These are phyloP conservation scores for Illadopsis cleaveri DNA, from an alignment of 2,113 vertebrate genomes.

Conservation along the genomic window DNA sequence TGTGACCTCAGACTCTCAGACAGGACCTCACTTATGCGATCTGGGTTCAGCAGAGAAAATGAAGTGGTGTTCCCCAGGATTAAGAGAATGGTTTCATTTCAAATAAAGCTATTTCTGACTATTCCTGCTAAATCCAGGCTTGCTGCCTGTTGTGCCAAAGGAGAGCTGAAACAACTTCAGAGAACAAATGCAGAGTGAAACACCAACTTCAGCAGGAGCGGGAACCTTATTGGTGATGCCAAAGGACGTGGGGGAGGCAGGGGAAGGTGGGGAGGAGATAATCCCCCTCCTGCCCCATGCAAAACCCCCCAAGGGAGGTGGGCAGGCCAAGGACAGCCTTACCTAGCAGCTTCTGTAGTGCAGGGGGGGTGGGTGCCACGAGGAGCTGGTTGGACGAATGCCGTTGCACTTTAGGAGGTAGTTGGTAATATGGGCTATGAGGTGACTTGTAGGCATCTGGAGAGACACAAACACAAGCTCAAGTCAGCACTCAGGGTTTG, in stretches of 20 bases:
- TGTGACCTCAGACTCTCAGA: neutral
- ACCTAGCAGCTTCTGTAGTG: constrained; percentile 96
- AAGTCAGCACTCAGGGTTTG: neutral
- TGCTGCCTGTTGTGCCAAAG: neutral
- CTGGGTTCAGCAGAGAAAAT: neutral
- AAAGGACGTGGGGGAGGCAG: neutral
- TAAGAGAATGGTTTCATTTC: neutral
- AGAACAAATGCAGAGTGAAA: neutral
- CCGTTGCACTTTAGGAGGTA: constrained; percentile 97
- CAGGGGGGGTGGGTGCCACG: constrained; percentile 88
- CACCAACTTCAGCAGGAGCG: neutral
- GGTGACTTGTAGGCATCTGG: constrained; percentile 92
- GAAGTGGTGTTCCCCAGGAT: neutral
- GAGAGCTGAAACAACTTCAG: neutral
- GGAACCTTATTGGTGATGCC: neutral
- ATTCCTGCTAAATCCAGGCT: neutral
- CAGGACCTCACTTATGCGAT: neutral
- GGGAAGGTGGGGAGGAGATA: neutral
- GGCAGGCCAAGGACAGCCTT: neutral
- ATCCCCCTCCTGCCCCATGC: neutral
- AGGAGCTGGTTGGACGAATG: constrained; percentile 89
- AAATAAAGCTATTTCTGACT: neutral
- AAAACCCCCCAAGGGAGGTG: accelerated
- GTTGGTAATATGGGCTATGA: constrained; percentile 95
- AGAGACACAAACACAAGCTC: neutral